Evolutionary conservation across 1,140 invertebrate species (phyloP), one percentile per base, ranked within the genome.

Genomic region (Telenomus remus): DNA sequence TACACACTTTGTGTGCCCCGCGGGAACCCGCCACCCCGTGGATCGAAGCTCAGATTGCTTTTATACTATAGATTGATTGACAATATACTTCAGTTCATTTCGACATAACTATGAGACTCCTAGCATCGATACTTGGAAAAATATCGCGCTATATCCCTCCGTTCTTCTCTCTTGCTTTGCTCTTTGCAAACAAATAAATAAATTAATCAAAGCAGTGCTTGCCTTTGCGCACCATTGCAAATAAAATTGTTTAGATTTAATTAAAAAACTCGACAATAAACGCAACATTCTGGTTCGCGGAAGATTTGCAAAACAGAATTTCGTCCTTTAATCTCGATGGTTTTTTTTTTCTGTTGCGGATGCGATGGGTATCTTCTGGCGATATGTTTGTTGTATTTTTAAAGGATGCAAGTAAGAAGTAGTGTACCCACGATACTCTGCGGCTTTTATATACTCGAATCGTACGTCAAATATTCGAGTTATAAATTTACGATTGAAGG

Each of bases 21-120:
- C 83, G 85, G 84, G 86, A 86, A 79, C 80, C 76, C 79, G 79
- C 80, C 80, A 59, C 81, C 83, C 85, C 84, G 84, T 84, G 81
- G 84, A 82, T 81, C 83, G 82, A 66, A 87, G 84, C 85, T 85
- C 84, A 86, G 85, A 87, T 87, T 87, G 86, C 86, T 87, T 87
- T 87, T 86, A 87, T 87, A 85, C 85, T 82, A 76, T 81, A 82
- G 84, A 87, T 87, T 87, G 86, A 87, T 87, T 86, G 86, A 88
- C 86, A 87, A 88, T 88, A 88, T 88, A 87, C 85, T 87, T 87
- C 85, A 79, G 82, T 84, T 82, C 61, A 84, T 64, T 72, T 75
- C 80, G 76, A 78, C 83, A 83, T 78, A 83, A 82, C 83, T 84
- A 86, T 85, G 79, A 79, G 81, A 77, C 64, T 79, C 69, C n/a